A percentile compares a stretch with the other conserved stretches of the same genome.
phyloP scores from a whole-genome alignment of 2,888 invertebrate genomes.

The Eustalomyia histrio region DNA sequence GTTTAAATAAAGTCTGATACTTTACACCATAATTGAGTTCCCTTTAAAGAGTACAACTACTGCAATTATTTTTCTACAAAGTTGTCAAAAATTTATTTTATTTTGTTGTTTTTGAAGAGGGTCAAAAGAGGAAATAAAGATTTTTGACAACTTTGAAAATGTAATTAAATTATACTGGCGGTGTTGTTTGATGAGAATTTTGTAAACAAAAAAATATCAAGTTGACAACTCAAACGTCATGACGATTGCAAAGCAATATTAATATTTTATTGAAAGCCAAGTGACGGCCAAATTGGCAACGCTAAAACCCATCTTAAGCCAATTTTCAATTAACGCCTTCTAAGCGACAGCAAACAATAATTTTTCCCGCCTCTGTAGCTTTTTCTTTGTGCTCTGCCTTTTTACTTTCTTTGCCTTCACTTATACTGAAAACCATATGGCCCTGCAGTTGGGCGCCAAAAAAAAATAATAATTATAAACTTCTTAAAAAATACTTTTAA shows the following conservation, averaged over 20 bases:
- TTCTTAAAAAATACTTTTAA: background rate
- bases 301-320: too few species aligned
- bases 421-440: background rate
- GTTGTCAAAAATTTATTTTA: too few species aligned
- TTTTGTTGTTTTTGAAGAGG: slow-evolving; percentile 28
- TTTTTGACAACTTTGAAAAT: slow-evolving; percentile 18
- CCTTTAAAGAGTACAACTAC: slow-evolving; percentile 18
- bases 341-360: too few species aligned
- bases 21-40: background rate
- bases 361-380: too few species aligned
- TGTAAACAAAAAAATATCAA: background rate
- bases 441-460: background rate
- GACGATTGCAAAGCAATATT: too few species aligned
- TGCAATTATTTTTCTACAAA: slow-evolving; percentile 25
- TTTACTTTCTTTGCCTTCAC: too few species aligned
- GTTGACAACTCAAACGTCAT: background rate
- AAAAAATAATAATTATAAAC: too few species aligned
- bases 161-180: background rate
- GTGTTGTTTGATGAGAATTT: background rate
- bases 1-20: slow-evolving; percentile 12
- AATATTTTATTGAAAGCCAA: too few species aligned
- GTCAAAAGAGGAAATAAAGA: slow-evolving; percentile 42
- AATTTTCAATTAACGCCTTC: too few species aligned
- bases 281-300: too few species aligned
- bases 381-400: too few species aligned